phyloP scores from a whole-genome alignment of 2,797 vertebrate genomes.

The Microctenopoma steveboyesi region DNA sequence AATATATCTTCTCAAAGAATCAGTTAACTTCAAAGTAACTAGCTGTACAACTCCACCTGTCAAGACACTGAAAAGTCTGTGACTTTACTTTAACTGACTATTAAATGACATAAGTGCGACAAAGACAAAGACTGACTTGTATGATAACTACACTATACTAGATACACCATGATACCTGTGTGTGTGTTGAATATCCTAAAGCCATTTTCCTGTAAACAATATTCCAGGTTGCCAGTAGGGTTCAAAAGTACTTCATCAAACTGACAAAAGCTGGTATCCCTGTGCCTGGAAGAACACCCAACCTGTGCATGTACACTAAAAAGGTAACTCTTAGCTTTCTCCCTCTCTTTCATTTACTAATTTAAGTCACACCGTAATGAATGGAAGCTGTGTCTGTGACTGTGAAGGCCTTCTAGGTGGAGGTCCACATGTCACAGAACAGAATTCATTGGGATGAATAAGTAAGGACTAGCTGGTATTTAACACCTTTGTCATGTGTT shows the following conservation, averaged over 20 bases:
- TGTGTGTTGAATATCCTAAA: constrained; percentile 43
- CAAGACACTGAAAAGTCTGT: constrained; percentile 8
- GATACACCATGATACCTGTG: constrained; percentile 7
- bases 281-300: constrained; percentile 98
- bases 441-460: not conserved
- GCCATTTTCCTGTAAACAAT: constrained; percentile 48
- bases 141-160: constrained; percentile 23
- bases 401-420: too few relatives aligned
- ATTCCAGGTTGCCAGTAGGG: constrained; percentile 94
- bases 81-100: not conserved
- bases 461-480: not conserved
- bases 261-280: constrained; percentile 99
- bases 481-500: not conserved
- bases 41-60: not conserved
- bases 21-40: not conserved
- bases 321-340: constrained; percentile 84
- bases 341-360: not conserved
- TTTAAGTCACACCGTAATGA: not conserved
- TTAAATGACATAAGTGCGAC: constrained; percentile 11
- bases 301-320: constrained; percentile 98
- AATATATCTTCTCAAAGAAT: too few relatives aligned
- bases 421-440: too few relatives aligned
- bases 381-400: not conserved
- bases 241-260: constrained; percentile 99
- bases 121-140: constrained; percentile 12